These are phyloP conservation scores for Oophaga sylvatica DNA, from an alignment of 2,797 vertebrate genomes.

Conservation along the genomic window DNA sequence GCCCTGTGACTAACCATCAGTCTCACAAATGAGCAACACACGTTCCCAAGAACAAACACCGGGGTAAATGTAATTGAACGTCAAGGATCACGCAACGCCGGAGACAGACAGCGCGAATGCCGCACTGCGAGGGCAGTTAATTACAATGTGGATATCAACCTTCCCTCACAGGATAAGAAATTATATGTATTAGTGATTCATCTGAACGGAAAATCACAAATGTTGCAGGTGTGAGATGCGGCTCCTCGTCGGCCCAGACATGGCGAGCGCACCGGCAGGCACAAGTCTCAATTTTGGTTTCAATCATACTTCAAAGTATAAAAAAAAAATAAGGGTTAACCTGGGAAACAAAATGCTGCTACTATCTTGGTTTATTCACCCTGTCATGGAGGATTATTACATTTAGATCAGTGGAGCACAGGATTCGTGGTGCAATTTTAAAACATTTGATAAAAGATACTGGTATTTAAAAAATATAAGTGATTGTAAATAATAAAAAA, in stretches of 20 bases:
- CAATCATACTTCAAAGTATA: neutral
- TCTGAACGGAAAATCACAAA: constrained; percentile 22
- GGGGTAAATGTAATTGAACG: constrained; percentile 31
- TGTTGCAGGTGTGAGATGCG: neutral
- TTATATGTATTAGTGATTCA: constrained; percentile 29
- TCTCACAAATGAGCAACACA: constrained; percentile 35
- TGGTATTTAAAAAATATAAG: no score
- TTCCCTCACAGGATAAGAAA: constrained; percentile 31
- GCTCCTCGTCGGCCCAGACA: neutral
- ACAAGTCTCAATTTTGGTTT: neutral
- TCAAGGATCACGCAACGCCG: constrained; percentile 23
- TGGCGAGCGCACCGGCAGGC: neutral
- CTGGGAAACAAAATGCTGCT: neutral
- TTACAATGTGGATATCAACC: constrained; percentile 43
- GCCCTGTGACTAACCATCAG: constrained; percentile 23
- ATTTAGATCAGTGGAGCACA: no score
- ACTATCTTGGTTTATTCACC: neutral
- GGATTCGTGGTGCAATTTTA: no score
- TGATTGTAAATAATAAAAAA: no score
- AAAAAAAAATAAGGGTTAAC: no score
- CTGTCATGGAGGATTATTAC: neutral
- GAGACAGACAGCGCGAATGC: constrained; percentile 10
- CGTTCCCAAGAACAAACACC: constrained; percentile 33
- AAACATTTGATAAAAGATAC: no score
- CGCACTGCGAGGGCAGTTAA: constrained; percentile 26